Evolutionary conservation across 2,888 invertebrate genomes (phyloP).

Genomic region (Leistus spinibarbis): DNA sequence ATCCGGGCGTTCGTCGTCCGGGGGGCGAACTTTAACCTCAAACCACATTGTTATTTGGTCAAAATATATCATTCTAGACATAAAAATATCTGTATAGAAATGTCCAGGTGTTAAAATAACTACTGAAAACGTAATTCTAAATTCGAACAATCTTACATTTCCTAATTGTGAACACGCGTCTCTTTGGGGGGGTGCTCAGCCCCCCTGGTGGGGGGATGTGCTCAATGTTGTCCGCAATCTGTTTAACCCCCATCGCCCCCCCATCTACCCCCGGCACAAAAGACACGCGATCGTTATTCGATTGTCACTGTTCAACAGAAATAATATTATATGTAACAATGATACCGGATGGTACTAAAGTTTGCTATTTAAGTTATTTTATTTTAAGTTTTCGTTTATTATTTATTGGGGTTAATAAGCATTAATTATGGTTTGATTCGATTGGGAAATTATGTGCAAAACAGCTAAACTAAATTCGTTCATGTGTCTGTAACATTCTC

Average conservation of each 20-base stretch:
- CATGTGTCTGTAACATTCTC: no score
- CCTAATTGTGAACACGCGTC: neutral
- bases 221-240: constrained; percentile 7
- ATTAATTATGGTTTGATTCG: no score
- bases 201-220: neutral
- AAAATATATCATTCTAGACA: neutral
- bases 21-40: neutral
- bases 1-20: constrained; percentile 30
- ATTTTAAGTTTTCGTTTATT: neutral
- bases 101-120: neutral
- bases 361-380: no score
- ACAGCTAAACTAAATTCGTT: no score
- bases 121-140: no score
- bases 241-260: neutral
- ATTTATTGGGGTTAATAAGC: neutral
- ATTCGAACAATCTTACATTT: neutral
- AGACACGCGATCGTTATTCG: constrained; percentile 4
- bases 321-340: no score
- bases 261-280: neutral
- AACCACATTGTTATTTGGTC: no score
- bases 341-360: neutral
- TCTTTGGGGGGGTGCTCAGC: neutral
- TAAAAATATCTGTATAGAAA: neutral
- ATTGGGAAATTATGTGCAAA: no score
- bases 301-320: neutral